Percentiles rank a stretch among this genome's conserved stretches.
Evolutionary conservation across 2,888 invertebrate genomes (phyloP).

Genomic region (Cylindroiulus punctatus): DNA sequence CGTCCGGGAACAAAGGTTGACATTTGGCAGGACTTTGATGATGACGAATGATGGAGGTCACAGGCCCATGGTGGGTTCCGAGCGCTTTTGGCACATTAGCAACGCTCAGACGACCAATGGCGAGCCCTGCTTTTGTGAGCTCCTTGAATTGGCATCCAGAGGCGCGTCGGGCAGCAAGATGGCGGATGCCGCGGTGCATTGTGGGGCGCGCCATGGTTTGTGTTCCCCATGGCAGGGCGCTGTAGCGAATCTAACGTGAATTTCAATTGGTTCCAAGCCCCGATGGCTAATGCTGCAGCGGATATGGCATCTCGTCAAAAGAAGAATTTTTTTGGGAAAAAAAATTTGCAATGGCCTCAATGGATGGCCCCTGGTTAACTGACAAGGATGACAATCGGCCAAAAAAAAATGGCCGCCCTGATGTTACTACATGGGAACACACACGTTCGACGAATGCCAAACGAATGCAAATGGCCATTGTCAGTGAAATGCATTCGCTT

Average conservation of each 20-base stretch:
- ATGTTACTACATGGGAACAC: conserved; percentile 22
- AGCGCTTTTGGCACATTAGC: conserved; percentile 69
- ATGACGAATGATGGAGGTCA: conserved; percentile 57
- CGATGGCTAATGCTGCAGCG: not conserved
- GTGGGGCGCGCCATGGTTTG: not conserved
- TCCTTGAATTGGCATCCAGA: not conserved
- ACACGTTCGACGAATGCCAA: conserved; percentile 6
- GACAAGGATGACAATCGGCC: not conserved
- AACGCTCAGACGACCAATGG: conserved; percentile 52
- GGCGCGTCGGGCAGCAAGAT: not conserved
- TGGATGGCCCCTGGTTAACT: conserved; percentile 40
- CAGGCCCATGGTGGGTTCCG: conserved; percentile 53
- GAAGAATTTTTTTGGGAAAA: not conserved
- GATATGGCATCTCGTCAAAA: not conserved
- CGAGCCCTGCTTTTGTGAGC: not conserved
- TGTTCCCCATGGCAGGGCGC: not conserved
- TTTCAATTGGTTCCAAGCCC: conserved; percentile 8
- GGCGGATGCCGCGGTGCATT: not conserved
- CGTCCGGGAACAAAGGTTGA: conserved; percentile 55
- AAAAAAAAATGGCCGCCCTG: conserved; percentile 29
- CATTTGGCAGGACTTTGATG: conserved; percentile 58
- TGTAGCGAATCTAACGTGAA: conserved; percentile 42
- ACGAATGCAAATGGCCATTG: not conserved
- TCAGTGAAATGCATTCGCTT: not conserved
- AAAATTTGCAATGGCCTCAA: not conserved